phyloP scores from a whole-genome alignment of 2,888 invertebrate species.

The Eilema caniola region DNA sequence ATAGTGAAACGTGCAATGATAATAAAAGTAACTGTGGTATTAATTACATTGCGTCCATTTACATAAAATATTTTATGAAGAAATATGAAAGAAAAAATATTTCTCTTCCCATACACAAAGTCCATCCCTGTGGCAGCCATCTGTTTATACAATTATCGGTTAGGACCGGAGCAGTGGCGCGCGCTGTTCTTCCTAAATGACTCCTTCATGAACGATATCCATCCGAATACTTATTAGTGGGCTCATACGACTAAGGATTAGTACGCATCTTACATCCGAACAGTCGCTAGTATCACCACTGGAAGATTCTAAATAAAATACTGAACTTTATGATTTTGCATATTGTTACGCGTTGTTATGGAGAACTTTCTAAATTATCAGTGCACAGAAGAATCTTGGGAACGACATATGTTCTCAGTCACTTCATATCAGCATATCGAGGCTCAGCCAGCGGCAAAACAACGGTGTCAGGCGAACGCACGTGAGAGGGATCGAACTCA shows the following conservation, averaged over 20 bases:
- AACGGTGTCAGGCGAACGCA: constrained; percentile 93
- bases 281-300: constrained; percentile 24
- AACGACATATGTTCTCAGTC: constrained; percentile 64
- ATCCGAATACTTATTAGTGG: constrained; percentile 78
- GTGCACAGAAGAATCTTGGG: constrained; percentile 72
- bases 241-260: constrained; percentile 70
- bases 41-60: neutral
- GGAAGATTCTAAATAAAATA: constrained; percentile 13
- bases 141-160: constrained; percentile 86
- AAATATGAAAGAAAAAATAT: neutral
- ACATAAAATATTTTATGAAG: neutral
- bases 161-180: constrained; percentile 81
- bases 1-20: neutral
- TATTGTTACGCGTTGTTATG: constrained; percentile 53
- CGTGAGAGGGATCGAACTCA: constrained; percentile 93
- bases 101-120: constrained; percentile 36
- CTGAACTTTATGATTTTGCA: neutral
- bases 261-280: constrained; percentile 67
- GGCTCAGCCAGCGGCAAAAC: constrained; percentile 80
- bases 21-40: neutral
- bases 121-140: constrained; percentile 78
- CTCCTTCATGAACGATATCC: constrained; percentile 81
- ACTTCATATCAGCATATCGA: constrained; percentile 63
- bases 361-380: constrained; percentile 74
- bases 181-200: constrained; percentile 86